Evolutionary conservation across 2,888 invertebrate genomes (phyloP), one percentile per base, ranked within the genome.

Genomic region (Ditylenchus weischeri): DNA sequence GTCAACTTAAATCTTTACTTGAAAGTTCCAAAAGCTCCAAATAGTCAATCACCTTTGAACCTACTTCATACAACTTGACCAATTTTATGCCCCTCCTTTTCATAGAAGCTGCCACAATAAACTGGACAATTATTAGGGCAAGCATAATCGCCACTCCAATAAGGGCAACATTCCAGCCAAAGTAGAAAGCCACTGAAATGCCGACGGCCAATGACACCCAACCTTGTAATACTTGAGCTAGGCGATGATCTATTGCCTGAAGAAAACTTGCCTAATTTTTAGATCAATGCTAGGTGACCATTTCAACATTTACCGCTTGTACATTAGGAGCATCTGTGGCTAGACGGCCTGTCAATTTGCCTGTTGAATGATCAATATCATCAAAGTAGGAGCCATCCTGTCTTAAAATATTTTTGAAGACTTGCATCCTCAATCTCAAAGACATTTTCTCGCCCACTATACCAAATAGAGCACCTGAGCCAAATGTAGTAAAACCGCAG

Each of bases 301-400:
- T 54, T 18, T 2, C 23, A 23, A 2, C n/a, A 11, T 8, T 59
- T 5, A 59, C 59, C 54, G 77, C 79, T 81, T 85, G 85, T 6
- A 85, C 82, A 60, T 85, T 80, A 6, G 85, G 84, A 43, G 85
- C 84, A 76, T 86, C 86, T 60, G 84, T 79, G 4, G 85, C 84
- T 50, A 86, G 76, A 62, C 84, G 75, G 0, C 83, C 82, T 19
- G 83, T 81, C 51, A 84, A 70, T 69, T 81, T 84, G 15, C 84
- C 84, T 47, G 83, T 74, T 8, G 83, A 80, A 72, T 84, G 83
- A n/a, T 79, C 75, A 21, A 81, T 78, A 36, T 83, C 75, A 75
- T 86, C 85, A 69, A 84, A 85, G 83, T 85, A 86, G 18, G 79
- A 83, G 19, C 84, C 80, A 62, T 85, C 83, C 76, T 80, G 76